A percentile compares a stretch with the other conserved stretches of the same genome.
Evolutionary conservation across 1,140 invertebrate species (phyloP).

Genomic region (Drosophila rufa): DNA sequence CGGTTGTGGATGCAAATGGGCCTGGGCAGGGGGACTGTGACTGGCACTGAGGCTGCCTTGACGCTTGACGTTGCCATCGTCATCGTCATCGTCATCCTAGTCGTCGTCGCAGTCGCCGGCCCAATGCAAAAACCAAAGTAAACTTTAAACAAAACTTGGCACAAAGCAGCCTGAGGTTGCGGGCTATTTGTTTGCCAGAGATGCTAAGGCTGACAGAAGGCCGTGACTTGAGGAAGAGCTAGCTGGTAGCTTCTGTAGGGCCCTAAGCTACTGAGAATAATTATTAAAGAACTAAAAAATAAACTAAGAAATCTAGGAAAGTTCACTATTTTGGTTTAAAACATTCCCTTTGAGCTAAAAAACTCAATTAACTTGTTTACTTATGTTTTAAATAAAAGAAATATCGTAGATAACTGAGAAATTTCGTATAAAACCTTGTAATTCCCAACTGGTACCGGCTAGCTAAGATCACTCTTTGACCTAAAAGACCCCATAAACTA

Average conservation of each 20-base stretch:
- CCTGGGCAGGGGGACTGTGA: neutral
- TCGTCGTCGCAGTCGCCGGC: slow-evolving; percentile 19
- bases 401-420: too few relatives aligned
- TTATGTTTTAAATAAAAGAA: too few relatives aligned
- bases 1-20: slow-evolving; percentile 36
- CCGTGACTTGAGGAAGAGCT: slow-evolving; percentile 26
- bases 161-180: slow-evolving; percentile 65
- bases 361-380: too few relatives aligned
- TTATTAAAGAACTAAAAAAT: neutral
- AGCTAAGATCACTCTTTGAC: too few relatives aligned
- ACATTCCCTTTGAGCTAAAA: too few relatives aligned
- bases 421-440: too few relatives aligned
- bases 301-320: neutral
- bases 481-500: too few relatives aligned
- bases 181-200: slow-evolving; percentile 41
- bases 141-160: slow-evolving; percentile 81
- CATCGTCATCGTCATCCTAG: slow-evolving; percentile 4
- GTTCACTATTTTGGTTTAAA: too few relatives aligned
- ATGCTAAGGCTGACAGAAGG: slow-evolving; percentile 28
- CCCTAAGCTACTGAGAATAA: too few relatives aligned
- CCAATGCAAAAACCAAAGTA: slow-evolving; percentile 63
- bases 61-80: slow-evolving; percentile 50
- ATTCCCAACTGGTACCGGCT: too few relatives aligned
- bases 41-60: slow-evolving; percentile 33
- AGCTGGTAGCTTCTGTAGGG: too few relatives aligned